Evolutionary conservation across 2,888 invertebrate species (phyloP).

Genomic region (Sarcophaga caerulescens): DNA sequence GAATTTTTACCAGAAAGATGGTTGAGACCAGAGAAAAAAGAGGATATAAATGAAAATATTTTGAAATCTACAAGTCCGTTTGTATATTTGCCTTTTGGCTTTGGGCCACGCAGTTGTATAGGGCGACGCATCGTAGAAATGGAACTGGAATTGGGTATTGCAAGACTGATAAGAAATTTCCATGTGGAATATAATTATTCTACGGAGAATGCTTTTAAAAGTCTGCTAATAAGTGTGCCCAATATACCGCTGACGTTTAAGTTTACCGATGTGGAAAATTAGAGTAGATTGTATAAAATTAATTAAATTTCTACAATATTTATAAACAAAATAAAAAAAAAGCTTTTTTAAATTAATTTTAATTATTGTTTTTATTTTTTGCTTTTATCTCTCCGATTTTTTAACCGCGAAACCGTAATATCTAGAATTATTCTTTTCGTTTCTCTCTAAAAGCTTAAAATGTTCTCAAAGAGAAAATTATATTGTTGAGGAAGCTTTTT

Average conservation of each 20-base stretch:
- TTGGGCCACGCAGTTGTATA: slow-evolving; percentile 87
- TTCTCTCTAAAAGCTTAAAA: too few relatives aligned
- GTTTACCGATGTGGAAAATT: slow-evolving; percentile 73
- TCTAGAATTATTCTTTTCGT: too few relatives aligned
- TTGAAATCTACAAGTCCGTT: slow-evolving; percentile 70
- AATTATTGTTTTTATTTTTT: too few relatives aligned
- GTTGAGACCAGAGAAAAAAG: slow-evolving; percentile 43
- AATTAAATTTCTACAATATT: too few relatives aligned
- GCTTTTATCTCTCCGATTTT: too few relatives aligned
- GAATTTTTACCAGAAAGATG: slow-evolving; percentile 70
- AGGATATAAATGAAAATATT: not conserved
- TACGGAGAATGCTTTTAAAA: slow-evolving; percentile 75
- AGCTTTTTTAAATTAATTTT: too few relatives aligned
- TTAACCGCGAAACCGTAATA: too few relatives aligned
- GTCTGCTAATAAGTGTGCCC: slow-evolving; percentile 77
- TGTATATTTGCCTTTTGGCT: slow-evolving; percentile 85
- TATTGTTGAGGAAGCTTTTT: too few relatives aligned
- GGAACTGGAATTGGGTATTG: slow-evolving; percentile 84
- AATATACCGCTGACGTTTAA: slow-evolving; percentile 80
- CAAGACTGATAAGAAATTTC: slow-evolving; percentile 79
- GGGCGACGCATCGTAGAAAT: slow-evolving; percentile 89
- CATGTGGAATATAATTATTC: slow-evolving; percentile 75
- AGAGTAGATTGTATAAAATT: not conserved
- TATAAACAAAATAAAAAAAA: too few relatives aligned
- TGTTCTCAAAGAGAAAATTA: too few relatives aligned